Evolutionary conservation across 1,140 invertebrate species (phyloP).

Genomic region (Drosophila repletoides): DNA sequence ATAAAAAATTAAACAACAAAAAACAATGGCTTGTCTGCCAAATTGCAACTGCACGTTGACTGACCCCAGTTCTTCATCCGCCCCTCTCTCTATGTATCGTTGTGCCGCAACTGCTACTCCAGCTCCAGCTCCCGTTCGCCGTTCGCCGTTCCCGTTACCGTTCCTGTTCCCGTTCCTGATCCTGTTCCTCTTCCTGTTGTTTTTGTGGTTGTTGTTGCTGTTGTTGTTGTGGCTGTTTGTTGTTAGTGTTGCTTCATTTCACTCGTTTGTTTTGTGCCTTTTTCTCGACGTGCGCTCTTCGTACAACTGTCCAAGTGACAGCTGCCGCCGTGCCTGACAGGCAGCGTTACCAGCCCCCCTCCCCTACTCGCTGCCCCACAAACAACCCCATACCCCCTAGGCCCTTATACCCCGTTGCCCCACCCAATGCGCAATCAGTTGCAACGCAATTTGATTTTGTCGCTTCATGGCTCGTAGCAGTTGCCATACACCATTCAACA

Average conservation of each 20-base stretch:
- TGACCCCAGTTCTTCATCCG: slow-evolving; percentile 1
- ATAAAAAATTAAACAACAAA: not conserved
- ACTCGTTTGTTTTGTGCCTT: slow-evolving; percentile 43
- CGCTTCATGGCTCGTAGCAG: slow-evolving; percentile 68
- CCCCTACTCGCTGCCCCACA: not conserved
- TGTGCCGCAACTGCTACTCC: not conserved
- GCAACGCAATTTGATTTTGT: slow-evolving; percentile 79
- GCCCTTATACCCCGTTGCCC: slow-evolving; percentile 8
- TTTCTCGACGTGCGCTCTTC: slow-evolving; percentile 50
- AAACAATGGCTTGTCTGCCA: slow-evolving; percentile 33
- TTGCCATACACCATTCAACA: slow-evolving; percentile 37
- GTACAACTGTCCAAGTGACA: slow-evolving; percentile 79
- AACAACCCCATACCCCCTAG: not conserved
- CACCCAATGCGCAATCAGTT: slow-evolving; percentile 73
- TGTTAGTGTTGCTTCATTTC: slow-evolving; percentile 47
- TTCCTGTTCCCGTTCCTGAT: too few species aligned
- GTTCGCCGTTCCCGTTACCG: too few species aligned
- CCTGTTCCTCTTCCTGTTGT: not conserved
- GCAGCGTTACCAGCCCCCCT: slow-evolving; percentile 22
- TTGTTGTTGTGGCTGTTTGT: slow-evolving; percentile 46
- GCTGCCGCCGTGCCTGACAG: slow-evolving; percentile 72
- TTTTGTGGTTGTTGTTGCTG: slow-evolving; percentile 20
- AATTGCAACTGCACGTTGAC: slow-evolving; percentile 51
- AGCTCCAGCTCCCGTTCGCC: too few species aligned
- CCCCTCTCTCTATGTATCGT: not conserved